phyloP scores from a whole-genome alignment of 1,140 invertebrate species.

The Drosophila repleta region DNA sequence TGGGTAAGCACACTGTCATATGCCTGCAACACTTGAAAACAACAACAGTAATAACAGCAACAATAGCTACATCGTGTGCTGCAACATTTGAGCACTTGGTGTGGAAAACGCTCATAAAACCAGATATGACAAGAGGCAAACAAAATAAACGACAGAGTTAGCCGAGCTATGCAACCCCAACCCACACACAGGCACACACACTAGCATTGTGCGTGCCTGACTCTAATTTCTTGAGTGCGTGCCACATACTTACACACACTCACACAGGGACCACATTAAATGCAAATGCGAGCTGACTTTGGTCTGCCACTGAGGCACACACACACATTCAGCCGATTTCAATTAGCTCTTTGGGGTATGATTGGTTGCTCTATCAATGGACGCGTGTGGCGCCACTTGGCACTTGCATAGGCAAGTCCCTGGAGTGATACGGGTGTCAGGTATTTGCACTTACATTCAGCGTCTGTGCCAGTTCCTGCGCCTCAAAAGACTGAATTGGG shows the following conservation, averaged over 20 bases:
- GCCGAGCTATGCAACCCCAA: constrained; percentile 61
- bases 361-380: constrained; percentile 51
- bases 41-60: constrained; percentile 29
- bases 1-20: constrained; percentile 22
- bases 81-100: constrained; percentile 31
- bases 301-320: neutral
- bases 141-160: constrained; percentile 35
- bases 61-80: constrained; percentile 35
- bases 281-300: constrained; percentile 33
- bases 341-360: constrained; percentile 66
- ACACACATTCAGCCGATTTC: constrained; percentile 50
- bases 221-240: constrained; percentile 74
- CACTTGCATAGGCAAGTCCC: neutral
- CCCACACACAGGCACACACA: neutral
- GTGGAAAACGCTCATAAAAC: constrained; percentile 62
- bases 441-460: neutral
- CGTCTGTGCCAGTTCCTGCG: neutral
- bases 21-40: constrained; percentile 44
- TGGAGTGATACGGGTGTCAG: neutral
- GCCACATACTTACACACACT: constrained; percentile 2
- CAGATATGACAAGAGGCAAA: constrained; percentile 59
- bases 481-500: neutral
- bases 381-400: constrained; percentile 17
- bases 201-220: constrained; percentile 56
- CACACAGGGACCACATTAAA: constrained; percentile 14